Conservation (phyloP, 2,888 invertebrate genomes). For the Nezara viridula region DNA sequence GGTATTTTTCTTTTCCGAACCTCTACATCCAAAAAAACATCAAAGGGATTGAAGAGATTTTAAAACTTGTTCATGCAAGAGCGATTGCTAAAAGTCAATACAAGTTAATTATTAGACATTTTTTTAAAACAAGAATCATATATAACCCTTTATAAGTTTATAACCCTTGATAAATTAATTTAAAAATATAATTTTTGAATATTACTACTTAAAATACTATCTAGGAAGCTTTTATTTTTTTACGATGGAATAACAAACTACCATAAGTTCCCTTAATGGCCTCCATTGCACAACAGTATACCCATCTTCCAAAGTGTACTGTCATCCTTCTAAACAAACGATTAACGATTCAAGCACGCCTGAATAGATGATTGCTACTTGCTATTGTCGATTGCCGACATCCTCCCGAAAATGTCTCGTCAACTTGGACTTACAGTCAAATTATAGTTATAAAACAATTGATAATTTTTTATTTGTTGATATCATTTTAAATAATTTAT, state of each 20-base stretch:
- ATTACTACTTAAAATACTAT: no score
- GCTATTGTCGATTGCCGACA: neutral
- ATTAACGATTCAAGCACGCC: neutral
- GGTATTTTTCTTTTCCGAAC: no score
- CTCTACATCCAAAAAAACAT: no score
- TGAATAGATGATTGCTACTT: neutral
- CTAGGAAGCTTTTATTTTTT: no score
- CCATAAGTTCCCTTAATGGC: neutral
- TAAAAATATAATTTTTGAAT: no score
- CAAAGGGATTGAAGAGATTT: no score
- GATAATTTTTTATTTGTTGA: neutral
- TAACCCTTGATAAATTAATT: no score
- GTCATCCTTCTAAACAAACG: conserved; percentile 10
- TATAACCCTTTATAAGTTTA: no score
- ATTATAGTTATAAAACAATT: neutral
- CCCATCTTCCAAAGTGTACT: neutral
- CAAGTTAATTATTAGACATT: no score
- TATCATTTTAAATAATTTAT: neutral
- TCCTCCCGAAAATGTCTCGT: neutral
- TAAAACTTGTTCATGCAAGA: no score
- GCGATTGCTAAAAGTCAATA: no score
- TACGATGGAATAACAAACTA: neutral
- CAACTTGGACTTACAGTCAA: neutral
- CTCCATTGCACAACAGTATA: neutral
- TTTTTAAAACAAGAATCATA: no score